These are phyloP conservation scores for Atlantisia rogersi DNA, from an alignment of 2,113 vertebrate species.

Conservation along the genomic window DNA sequence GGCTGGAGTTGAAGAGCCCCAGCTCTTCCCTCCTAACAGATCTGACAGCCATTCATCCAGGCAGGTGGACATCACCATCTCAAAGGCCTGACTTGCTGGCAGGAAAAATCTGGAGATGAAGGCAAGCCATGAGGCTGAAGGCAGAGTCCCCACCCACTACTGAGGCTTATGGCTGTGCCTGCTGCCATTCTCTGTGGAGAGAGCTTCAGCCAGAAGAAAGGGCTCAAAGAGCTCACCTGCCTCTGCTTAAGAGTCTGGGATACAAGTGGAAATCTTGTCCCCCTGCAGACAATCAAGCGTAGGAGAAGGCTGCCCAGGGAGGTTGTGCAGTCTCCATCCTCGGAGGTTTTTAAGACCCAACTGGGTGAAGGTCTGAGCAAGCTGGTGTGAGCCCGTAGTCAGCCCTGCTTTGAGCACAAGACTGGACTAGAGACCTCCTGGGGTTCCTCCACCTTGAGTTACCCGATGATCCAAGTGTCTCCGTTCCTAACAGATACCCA, in stretches of 20 bases:
- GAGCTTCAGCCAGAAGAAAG: background rate
- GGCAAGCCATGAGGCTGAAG: background rate
- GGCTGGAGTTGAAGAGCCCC: background rate
- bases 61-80: background rate
- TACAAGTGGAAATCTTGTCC: background rate
- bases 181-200: background rate
- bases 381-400: accelerated
- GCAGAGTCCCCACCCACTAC: background rate
- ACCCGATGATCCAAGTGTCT: background rate
- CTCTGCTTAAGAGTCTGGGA: background rate
- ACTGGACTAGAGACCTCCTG: background rate
- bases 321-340: background rate
- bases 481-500: background rate
- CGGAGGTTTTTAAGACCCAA: background rate
- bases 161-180: background rate
- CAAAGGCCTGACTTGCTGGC: background rate
- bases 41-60: background rate
- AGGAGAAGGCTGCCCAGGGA: background rate
- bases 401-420: background rate
- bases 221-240: background rate
- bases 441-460: background rate
- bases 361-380: background rate
- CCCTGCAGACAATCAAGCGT: background rate
- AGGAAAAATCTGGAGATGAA: background rate
- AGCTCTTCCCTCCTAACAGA: background rate